These are phyloP conservation scores for Trichonephila clavata DNA, from an alignment of 1,140 invertebrate species.

Conservation along the genomic window DNA sequence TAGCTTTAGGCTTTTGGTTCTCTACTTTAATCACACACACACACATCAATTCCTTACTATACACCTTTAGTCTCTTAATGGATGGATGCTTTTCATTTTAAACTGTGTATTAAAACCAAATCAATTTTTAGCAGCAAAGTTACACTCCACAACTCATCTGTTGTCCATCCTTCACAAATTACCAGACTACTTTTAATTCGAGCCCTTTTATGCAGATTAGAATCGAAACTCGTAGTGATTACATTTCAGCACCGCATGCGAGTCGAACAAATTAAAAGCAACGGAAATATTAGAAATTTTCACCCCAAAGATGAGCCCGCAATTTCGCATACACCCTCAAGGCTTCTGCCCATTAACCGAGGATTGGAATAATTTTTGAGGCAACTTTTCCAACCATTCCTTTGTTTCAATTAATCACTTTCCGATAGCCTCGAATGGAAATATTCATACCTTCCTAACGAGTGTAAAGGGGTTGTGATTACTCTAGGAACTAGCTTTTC, in stretches of 20 bases:
- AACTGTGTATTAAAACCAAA: no score
- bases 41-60: no score
- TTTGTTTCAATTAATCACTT: constrained; percentile 37
- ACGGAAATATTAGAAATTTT: not conserved
- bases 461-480: constrained; percentile 8
- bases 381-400: not conserved
- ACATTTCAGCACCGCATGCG: not conserved
- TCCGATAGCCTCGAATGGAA: constrained; percentile 24
- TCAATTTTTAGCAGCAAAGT: no score
- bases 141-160: no score
- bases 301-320: not conserved
- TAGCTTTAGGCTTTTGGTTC: no score
- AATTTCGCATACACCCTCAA: not conserved
- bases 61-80: no score
- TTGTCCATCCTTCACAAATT: not conserved
- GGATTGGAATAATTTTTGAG: not conserved
- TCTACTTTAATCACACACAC: no score
- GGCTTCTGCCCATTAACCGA: not conserved
- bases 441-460: not conserved
- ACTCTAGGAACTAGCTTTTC: not conserved
- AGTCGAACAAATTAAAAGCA: not conserved
- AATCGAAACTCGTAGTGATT: not conserved
- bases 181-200: not conserved
- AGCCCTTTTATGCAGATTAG: not conserved
- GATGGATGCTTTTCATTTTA: no score